Percentiles rank a stretch among this genome's conserved stretches.
Conservation (phyloP, 2,888 invertebrate genomes). For the Acanthacorydalis orientalis region DNA sequence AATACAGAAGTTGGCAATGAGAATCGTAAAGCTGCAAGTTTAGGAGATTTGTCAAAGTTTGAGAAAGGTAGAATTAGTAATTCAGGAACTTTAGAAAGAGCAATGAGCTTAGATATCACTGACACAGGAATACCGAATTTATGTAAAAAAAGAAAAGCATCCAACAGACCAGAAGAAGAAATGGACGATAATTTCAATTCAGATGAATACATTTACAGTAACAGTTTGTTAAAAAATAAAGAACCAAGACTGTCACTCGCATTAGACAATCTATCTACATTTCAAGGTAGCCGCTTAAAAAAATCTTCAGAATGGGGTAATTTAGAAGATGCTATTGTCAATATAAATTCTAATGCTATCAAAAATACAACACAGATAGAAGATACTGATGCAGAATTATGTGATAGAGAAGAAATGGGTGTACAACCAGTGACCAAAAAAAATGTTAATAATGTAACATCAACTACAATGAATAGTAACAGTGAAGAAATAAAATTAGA, state of each 20-base stretch:
- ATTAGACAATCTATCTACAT: conserved; percentile 47
- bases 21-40: conserved; percentile 55
- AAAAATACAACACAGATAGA: not conserved
- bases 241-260: conserved; percentile 40
- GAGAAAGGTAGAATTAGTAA: conserved; percentile 28
- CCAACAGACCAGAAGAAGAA: conserved; percentile 32
- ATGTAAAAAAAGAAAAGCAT: conserved; percentile 47
- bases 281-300: conserved; percentile 49
- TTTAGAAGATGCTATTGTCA: conserved; percentile 49
- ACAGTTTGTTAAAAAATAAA: conserved; percentile 31
- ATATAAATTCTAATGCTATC: not conserved
- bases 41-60: conserved; percentile 62
- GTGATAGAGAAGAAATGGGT: too few relatives aligned
- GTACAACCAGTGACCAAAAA: too few relatives aligned
- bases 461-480: too few relatives aligned
- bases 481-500: too few relatives aligned
- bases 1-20: conserved; percentile 38
- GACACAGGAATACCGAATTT: conserved; percentile 24
- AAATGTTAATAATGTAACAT: too few relatives aligned
- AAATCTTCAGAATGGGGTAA: conserved; percentile 63
- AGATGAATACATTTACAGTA: conserved; percentile 24
- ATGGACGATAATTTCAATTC: conserved; percentile 22
- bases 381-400: not conserved
- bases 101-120: conserved; percentile 64
- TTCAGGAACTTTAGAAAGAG: conserved; percentile 49